Conservation (phyloP, 2,888 invertebrate genomes). For the Meghimatium bilineatum region DNA sequence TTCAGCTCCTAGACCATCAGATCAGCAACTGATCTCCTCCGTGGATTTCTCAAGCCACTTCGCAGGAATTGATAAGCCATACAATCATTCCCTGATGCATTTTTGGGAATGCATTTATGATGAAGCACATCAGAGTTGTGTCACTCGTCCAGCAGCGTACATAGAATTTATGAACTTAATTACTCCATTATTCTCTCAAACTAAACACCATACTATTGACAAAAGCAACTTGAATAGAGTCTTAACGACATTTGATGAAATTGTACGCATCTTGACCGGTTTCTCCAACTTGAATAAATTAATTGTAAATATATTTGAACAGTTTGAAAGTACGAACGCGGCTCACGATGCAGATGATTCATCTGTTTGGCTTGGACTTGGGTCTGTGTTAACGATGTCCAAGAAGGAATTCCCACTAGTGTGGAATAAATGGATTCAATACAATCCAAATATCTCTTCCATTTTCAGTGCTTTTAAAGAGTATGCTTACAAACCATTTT, state of each 20-base stretch:
- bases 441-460: conserved; percentile 22
- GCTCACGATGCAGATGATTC: background rate
- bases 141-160: background rate
- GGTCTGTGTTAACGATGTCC: background rate
- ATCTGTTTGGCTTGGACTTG: background rate
- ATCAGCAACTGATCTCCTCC: background rate
- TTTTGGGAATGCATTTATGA: background rate
- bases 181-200: background rate
- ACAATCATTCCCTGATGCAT: background rate
- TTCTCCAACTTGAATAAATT: background rate
- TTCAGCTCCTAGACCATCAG: background rate
- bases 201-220: background rate
- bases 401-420: background rate
- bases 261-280: background rate
- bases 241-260: background rate
- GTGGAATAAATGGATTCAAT: background rate
- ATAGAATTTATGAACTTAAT: background rate
- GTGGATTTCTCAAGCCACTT: background rate
- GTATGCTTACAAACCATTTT: conserved; percentile 18
- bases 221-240: background rate
- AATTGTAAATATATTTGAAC: background rate
- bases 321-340: background rate
- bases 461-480: conserved; percentile 7
- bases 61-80: background rate
- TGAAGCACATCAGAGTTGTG: background rate